Conservation (phyloP, 2,113 vertebrate genomes). For the Meriones unguiculatus region DNA sequence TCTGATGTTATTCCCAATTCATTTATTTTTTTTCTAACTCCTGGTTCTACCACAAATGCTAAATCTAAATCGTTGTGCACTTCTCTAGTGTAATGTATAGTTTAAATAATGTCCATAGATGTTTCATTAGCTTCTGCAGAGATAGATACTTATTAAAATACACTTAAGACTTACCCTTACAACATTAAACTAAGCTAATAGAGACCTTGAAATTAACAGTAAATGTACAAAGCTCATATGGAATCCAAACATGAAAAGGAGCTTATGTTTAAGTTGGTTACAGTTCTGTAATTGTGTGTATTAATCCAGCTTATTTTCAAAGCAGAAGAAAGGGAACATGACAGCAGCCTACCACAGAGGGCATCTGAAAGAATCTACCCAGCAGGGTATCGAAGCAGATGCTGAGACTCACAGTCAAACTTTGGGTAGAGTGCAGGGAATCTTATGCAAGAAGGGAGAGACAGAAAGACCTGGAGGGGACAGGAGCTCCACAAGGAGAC, state of each 20-base stretch:
- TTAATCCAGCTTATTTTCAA: slow-evolving; percentile 57
- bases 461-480: no score
- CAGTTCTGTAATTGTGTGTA: slow-evolving; percentile 38
- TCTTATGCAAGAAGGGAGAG: no score
- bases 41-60: not conserved
- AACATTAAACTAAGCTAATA: slow-evolving; percentile 72
- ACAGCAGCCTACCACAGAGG: no score
- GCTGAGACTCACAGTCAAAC: no score
- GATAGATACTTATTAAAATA: slow-evolving; percentile 53
- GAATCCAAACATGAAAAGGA: slow-evolving; percentile 59
- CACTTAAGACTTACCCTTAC: slow-evolving; percentile 54
- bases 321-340: not conserved
- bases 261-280: slow-evolving; percentile 55
- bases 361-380: no score
- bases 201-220: slow-evolving; percentile 56
- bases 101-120: slow-evolving; percentile 69
- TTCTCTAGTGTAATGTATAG: not conserved
- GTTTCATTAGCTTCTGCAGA: slow-evolving; percentile 68
- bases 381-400: no score
- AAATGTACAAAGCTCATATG: slow-evolving; percentile 67
- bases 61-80: not conserved
- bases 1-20: not conserved
- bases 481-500: no score
- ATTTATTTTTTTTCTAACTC: not conserved
- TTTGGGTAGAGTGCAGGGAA: no score